phyloP scores from a whole-genome alignment of 2,113 vertebrate genomes.

The Pavo muticus region DNA sequence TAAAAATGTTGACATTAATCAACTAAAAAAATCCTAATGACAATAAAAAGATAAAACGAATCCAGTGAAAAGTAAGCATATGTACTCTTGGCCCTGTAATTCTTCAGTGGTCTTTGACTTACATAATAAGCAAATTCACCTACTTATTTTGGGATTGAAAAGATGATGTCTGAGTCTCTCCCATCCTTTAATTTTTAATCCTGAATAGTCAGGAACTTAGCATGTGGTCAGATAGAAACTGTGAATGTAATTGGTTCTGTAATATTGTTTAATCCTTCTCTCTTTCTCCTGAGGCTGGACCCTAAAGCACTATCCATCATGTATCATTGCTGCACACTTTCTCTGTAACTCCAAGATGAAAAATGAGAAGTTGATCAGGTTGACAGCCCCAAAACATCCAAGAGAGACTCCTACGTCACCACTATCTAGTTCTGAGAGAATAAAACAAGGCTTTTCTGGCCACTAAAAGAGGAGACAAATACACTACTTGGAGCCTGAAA shows the following conservation, averaged over 20 bases:
- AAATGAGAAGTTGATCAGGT: neutral
- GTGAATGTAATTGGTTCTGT: neutral
- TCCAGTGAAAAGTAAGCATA: neutral
- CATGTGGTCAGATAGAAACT: neutral
- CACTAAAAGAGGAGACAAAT: neutral
- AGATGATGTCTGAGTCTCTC: neutral
- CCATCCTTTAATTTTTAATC: neutral
- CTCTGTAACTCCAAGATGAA: neutral
- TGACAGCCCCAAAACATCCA: neutral
- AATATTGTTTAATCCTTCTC: neutral
- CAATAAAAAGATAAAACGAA: neutral
- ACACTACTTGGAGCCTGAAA: rapidly evolving
- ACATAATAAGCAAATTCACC: neutral
- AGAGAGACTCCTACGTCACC: neutral
- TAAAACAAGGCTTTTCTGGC: neutral
- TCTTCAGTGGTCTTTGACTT: neutral
- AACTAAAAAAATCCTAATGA: neutral
- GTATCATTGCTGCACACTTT: neutral
- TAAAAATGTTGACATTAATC: neutral
- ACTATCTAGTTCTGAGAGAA: neutral
- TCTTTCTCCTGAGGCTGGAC: neutral
- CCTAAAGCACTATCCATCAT: neutral
- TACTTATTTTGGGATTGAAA: neutral
- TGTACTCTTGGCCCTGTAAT: neutral
- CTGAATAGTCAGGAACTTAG: neutral